Base-by-base conservation (phyloP, 2,888 invertebrate genomes). In the Aromia moschata region DNA sequence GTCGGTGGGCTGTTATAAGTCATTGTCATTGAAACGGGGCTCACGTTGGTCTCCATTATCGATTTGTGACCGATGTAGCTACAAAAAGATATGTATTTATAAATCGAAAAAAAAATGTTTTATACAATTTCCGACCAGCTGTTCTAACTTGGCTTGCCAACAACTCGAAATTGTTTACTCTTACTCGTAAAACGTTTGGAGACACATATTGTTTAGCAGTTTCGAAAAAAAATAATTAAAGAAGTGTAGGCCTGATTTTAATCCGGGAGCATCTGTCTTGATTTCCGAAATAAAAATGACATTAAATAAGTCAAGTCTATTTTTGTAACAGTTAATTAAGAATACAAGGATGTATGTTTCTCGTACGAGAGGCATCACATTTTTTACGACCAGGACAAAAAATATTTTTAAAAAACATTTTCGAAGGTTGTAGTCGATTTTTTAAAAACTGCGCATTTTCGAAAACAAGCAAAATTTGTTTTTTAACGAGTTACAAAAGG, bases 11-110 rank as follows among this genome's bases (percentile, higher is more conserved):
- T 37, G 37, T 33, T 33, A 47, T 47, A 47, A 47, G 47, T 47
- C 47, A 47, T 47, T 49, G 38, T 49, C 49, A 49, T 49, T 49
- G 38, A 38, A 49, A 38, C 49, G 20, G 9, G 25, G 15, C 49
- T 49, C n/a, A n/a, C n/a, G n/a, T n/a, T n/a, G n/a, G n/a, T n/a
- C n/a, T n/a, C n/a, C n/a, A n/a, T n/a, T n/a, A n/a, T n/a, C n/a
- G n/a, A n/a, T n/a, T n/a, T n/a, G n/a, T n/a, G n/a, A n/a, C n/a
- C n/a, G n/a, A n/a, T n/a, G n/a, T n/a, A n/a, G n/a, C n/a, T n/a
- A n/a, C n/a, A n/a, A n/a, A n/a, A n/a, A n/a, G n/a, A n/a, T 11
- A 18, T 17, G 36, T 47, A 36, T 31, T 5, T 47, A 5, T 49
- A 17, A 11, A 33, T 10, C n/a, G 5, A 10, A 33, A 33, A 33